Evolutionary conservation across 2,888 invertebrate species (phyloP).

Genomic region (Chironomus tentans): DNA sequence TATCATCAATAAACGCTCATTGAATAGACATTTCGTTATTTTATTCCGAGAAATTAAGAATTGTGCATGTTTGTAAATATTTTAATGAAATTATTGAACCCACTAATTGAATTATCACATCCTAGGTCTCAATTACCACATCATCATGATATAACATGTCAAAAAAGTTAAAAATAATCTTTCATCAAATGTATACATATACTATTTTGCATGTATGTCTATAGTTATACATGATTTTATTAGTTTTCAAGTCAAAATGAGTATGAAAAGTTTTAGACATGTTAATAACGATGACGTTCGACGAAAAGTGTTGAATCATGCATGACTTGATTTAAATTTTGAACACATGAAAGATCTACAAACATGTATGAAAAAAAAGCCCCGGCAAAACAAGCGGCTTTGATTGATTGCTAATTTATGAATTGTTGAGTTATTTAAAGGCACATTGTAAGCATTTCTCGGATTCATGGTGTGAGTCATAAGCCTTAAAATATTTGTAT

Average conservation of each 20-base stretch:
- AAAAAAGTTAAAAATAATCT: no score
- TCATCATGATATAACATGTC: no score
- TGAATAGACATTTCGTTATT: no score
- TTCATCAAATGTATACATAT: no score
- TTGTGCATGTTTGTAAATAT: no score
- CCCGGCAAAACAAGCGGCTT: not conserved
- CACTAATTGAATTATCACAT: no score
- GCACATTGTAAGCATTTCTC: not conserved
- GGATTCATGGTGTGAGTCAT: not conserved
- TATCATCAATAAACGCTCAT: no score
- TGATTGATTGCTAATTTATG: constrained; percentile 26
- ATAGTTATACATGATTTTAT: no score
- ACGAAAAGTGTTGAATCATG: constrained; percentile 24
- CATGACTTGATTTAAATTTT: constrained; percentile 14
- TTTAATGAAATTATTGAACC: no score
- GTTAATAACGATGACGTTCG: not conserved
- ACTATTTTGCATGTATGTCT: no score
- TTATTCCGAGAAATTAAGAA: no score
- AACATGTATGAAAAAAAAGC: not conserved
- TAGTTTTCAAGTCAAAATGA: not conserved
- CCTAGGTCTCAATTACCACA: no score
- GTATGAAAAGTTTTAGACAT: not conserved
- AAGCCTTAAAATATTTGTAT: not conserved
- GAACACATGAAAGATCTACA: not conserved
- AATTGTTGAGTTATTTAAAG: not conserved